Evolutionary conservation across 2,113 vertebrate genomes (phyloP).

Genomic region (Eurypyga helias): DNA sequence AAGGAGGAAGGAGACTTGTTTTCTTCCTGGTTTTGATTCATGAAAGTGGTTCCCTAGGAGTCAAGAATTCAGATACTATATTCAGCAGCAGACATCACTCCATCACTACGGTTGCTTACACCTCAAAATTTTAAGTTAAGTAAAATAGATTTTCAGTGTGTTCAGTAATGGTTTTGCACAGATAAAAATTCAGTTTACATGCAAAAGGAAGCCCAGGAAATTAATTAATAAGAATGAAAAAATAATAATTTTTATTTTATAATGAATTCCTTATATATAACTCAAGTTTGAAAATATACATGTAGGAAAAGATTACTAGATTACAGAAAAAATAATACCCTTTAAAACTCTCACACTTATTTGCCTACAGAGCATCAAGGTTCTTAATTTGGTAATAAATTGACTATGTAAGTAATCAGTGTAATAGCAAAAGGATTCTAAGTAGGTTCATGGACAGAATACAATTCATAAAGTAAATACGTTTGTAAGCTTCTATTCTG

Average conservation of each 20-base stretch:
- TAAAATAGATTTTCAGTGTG: neutral
- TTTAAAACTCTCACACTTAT: neutral
- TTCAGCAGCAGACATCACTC: neutral
- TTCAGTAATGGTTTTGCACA: neutral
- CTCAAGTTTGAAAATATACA: neutral
- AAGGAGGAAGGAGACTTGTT: neutral
- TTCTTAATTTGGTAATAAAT: neutral
- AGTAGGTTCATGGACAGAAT: neutral
- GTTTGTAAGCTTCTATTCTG: neutral
- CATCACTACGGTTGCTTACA: neutral
- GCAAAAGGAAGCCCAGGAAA: neutral
- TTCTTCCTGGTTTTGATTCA: neutral
- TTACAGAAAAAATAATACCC: accelerated
- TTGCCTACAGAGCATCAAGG: neutral
- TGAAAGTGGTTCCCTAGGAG: neutral
- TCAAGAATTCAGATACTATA: neutral
- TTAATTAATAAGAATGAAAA: neutral
- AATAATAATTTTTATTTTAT: neutral
- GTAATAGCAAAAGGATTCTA: neutral
- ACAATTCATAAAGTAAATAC: neutral
- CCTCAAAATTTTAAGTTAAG: neutral
- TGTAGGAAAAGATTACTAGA: neutral
- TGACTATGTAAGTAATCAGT: neutral
- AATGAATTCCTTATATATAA: neutral
- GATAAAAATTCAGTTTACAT: neutral